Evolutionary conservation across 2,113 vertebrate genomes (phyloP), one percentile per base, ranked within the genome.

Genomic region (Zosterops hypoxanthus): DNA sequence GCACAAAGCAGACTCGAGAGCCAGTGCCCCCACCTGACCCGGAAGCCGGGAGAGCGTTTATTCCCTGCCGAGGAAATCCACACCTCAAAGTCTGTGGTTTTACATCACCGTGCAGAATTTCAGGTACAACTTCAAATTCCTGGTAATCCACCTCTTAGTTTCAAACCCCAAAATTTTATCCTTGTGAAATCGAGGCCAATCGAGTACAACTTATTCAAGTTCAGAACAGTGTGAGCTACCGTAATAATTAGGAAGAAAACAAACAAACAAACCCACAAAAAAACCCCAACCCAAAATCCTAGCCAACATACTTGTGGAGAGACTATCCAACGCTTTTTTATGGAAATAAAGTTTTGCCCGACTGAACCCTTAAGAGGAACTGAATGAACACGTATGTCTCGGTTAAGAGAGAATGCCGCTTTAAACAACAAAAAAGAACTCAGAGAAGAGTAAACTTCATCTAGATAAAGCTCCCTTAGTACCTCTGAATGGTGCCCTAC

Each of bases 401-500:
- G 8, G 24, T 46, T 87, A 86, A 44, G 4, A 78, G 5, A 80
- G 14, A 63, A 95, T 2, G 12, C 6, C 21, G 34, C 68, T 73
- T 86, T 8, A 71, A 46, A 71, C 5, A 34, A 34, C 18, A 61
- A 49, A 21, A 15, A 17, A 20, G 4, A 23, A 46, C 16, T 21
- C 11, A 60, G 6, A 75, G 15, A 34, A 70, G 0, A 47, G 24
- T 18, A 47, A 70, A 23, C 46, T 78, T 68, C 16, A 71, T 34
- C 60, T 55, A 61, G 12, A 57, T 36, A 66, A 69, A 72, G 34
- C 34, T 59, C 57, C 24, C 39, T 17, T 2, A 94, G 82, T 97
- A 99, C 99, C 98, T 99, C 99, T 53, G 99, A 99, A 12, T 97
- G 98, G 24, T 56, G 98, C 5, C 96, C 97, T 95, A 98, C 94